Evolutionary conservation across 2,113 vertebrate species (phyloP), one percentile per base, ranked within the genome.

Genomic region (Peromyscus leucopus): DNA sequence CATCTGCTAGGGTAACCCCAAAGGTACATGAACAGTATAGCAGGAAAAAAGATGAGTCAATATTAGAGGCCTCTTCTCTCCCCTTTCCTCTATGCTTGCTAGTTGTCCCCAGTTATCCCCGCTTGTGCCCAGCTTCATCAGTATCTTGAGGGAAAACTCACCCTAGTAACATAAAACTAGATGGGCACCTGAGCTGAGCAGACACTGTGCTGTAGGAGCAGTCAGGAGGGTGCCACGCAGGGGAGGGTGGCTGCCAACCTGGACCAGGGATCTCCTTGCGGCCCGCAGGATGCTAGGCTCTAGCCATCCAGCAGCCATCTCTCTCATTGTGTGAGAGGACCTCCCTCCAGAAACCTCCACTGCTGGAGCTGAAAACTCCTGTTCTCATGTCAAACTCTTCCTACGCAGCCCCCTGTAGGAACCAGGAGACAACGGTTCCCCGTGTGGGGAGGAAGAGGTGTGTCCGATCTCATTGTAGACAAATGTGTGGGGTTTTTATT

Each of bases 201-300:
- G 78, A 28, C 39, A 4, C 65, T 46, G 67, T 42, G 4, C 28
- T 46, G 17, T 19, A 0, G 26, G 51, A 24, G 26, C 26, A 26
- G 19, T 57, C 0, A 11, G 55, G 46, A 61, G 22, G 72, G 59
- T 0, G 19, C 46, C 8, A 0, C 6, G 2, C 1, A 5, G 10
- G 57, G 19, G 17, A 12, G 6, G 31, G 31, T 72, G 59, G 39
- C 76, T 93, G 79, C 61, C 74, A 2, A 0, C 46, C 90, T 42
- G 24, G 76, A 33, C 61, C 33, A 26, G 21, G n/a, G 31, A 55
- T 46, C 83, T 51, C 90, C 65, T 12, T 0, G 19, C 51, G 4
- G 0, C 5, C 15, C 24, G 31, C n/a, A 82, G 51, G 10, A n/a
- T 51, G 51, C 10, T 1, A 51, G 10, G 51, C 28, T 67, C 51